Base-by-base conservation (phyloP, 1,140 invertebrate species). In the Melipona quadrifasciata region DNA sequence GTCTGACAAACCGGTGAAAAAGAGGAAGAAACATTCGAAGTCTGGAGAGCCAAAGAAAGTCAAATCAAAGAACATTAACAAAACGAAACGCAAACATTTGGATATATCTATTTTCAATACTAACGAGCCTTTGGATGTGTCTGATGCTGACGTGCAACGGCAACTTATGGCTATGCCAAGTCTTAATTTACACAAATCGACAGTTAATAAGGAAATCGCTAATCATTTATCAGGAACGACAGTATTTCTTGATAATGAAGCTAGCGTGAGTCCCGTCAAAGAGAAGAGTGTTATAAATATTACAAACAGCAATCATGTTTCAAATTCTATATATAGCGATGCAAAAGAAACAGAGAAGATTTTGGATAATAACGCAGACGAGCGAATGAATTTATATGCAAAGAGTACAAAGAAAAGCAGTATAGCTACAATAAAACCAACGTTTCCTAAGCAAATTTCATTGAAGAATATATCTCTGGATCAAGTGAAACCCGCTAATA, bases 91-190 rank as follows among this genome's bases (percentile, higher is more conserved):
- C 1, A 90, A 93, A 76, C 81, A 88, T 12, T 16, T 68, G 11
- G 86, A 92, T 71, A 21, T 86, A 3, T 84, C 90, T 27, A 64
- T 91, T 0, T 92, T 93, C 67, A 74, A 87, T 77, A 39, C 82
- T 1, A 67, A 70, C 0, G 85, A 90, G 73, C 90, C 93, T 1
- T 65, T 94, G 12, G 93, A 94, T 82, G 91, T 93, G 0, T 94
- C 93, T 0, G 92, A 94, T 79, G 87, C 90, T 2, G 88, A 91
- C 67, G 92, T 93, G 1, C 92, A 94, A 47, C 77, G 93, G 27
- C 90, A 94, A 81, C 80, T 94, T 1, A 92, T 94, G 87, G 88
- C 90, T 4, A 93, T 92, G 92, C 88, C 91, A 10, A 92, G 92
- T 84, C 51, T 93, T 12, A 81, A 68, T 68, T 58, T 83, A 14